phyloP scores from a whole-genome alignment of 1,140 invertebrate species.

The Formica exsecta region DNA sequence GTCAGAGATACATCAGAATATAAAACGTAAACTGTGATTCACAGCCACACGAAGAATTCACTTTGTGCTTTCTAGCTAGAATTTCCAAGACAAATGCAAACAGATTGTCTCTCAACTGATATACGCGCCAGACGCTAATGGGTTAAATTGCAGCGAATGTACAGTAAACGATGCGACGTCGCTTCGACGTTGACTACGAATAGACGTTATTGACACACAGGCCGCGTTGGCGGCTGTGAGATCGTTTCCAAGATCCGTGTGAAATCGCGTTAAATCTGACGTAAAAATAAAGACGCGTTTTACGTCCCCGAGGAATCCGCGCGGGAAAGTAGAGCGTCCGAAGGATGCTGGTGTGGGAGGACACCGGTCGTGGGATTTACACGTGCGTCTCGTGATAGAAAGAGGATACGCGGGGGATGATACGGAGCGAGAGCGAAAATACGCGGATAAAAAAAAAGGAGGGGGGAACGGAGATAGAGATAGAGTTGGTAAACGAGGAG shows the following conservation, averaged over 20 bases:
- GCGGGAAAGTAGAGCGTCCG: slow-evolving; percentile 58
- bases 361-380: slow-evolving; percentile 64
- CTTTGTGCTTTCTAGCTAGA: too few relatives aligned
- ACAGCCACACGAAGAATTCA: not conserved
- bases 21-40: not conserved
- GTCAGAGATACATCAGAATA: not conserved
- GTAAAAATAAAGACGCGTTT: slow-evolving; percentile 82
- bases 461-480: not conserved
- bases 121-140: slow-evolving; percentile 18
- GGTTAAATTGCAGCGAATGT: slow-evolving; percentile 21
- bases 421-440: slow-evolving; percentile 37
- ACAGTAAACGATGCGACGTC: slow-evolving; percentile 1
- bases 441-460: slow-evolving; percentile 24
- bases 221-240: slow-evolving; percentile 4
- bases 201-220: slow-evolving; percentile 66
- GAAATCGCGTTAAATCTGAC: slow-evolving; percentile 79
- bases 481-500: not conserved
- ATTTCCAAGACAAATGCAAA: not conserved
- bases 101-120: slow-evolving; percentile 12
- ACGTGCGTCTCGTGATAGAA: slow-evolving; percentile 26
- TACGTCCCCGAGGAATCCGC: slow-evolving; percentile 74
- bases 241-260: slow-evolving; percentile 67
- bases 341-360: not conserved
- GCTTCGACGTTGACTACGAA: slow-evolving; percentile 7
- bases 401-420: not conserved